Evolutionary conservation across 1,140 invertebrate species (phyloP), one percentile per base, ranked within the genome.

Genomic region (Sarcophaga bullata): DNA sequence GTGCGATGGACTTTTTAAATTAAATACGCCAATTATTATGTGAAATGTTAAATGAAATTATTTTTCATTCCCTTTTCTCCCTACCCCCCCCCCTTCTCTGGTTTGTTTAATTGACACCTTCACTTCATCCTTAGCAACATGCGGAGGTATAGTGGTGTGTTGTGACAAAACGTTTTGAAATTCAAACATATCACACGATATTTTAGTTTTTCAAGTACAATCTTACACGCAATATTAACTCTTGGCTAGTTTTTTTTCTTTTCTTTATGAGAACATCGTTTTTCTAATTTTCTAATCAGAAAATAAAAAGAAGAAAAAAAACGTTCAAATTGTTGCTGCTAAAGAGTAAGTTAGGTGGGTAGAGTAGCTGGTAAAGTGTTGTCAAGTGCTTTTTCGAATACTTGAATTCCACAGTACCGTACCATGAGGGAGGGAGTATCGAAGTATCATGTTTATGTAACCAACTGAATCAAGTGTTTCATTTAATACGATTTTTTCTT

Each of bases 381-480:
- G 17, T 25, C 17, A 25, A 19, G 62, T 68, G 62, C 25, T 37
- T 37, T 37, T 37, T 37, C 25, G 25, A 37, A 37, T 68, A 68
- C 19, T 17, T 68, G 58, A 68, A 68, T 19, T 68, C 19, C 62
- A 68, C 19, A 19, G 17, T 62, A n/a, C 6, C 54, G n/a, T n/a
- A n/a, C n/a, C n/a, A n/a, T n/a, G n/a, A 37, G 25, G 25, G 25
- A 37, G 25, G 25, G 25, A 37, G 25, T 37, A 37, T 37, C 1
- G 25, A 37, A 37, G 25, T 37, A 37, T 37, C 25, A 37, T 37
- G 25, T 37, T 37, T 68, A 25, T 6, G 15, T n/a, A 68, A 68
- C 62, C 62, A 68, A 68, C 62, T 68, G 62, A 68, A 68, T 19
- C 62, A 68, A 68, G 62, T 68, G n/a, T 68, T 68, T 68, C 25